phyloP scores from a whole-genome alignment of 2,113 vertebrate species.

The Cacatua alba region DNA sequence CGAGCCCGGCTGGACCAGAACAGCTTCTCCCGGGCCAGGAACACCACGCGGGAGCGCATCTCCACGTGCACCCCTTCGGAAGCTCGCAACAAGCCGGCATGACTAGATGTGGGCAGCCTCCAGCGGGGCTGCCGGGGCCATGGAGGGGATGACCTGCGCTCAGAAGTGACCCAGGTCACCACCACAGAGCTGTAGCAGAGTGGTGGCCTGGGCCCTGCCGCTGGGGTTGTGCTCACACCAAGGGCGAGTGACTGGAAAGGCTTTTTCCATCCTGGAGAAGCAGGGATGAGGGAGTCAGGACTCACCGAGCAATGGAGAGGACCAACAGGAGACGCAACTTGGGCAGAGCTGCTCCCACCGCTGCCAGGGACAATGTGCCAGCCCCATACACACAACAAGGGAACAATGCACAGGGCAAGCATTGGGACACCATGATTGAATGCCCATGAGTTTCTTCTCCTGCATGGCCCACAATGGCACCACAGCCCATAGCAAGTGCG shows the following conservation, averaged over 20 bases:
- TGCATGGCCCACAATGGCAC: not conserved
- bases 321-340: not conserved
- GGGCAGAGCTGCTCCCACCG: not conserved
- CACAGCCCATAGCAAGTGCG: not conserved
- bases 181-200: constrained; percentile 73
- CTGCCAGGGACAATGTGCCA: accelerated
- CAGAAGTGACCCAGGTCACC: constrained; percentile 84
- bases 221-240: not conserved
- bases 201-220: accelerated
- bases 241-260: not conserved
- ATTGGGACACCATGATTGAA: too few relatives aligned
- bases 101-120: constrained; percentile 78
- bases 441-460: not conserved
- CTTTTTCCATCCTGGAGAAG: not conserved
- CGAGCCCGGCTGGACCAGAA: constrained; percentile 76
- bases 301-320: not conserved
- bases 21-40: constrained; percentile 84
- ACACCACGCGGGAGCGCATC: constrained; percentile 75
- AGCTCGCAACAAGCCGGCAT: constrained; percentile 76
- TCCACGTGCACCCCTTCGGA: constrained; percentile 81
- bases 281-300: not conserved
- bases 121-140: constrained; percentile 52
- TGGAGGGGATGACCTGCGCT: constrained; percentile 70
- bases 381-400: accelerated
- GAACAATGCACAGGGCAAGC: accelerated